phyloP scores from a whole-genome alignment of 2,888 invertebrate species.

The Mylabris sibirica region DNA sequence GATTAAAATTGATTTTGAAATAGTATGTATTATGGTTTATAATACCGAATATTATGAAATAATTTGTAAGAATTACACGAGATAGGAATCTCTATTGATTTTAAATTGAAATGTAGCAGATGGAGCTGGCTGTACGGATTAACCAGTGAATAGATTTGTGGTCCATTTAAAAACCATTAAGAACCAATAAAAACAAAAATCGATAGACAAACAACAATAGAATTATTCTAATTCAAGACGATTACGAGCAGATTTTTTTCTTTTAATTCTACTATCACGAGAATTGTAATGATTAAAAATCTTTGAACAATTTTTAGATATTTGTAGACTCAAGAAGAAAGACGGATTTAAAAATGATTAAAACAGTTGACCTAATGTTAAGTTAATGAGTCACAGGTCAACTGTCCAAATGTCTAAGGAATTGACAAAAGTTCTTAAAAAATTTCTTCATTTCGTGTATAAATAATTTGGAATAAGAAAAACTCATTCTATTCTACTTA shows the following conservation, averaged over 20 bases:
- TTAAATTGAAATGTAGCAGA: not conserved
- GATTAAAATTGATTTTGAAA: not conserved
- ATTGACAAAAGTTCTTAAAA: too few relatives aligned
- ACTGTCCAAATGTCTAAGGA: too few relatives aligned
- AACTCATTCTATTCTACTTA: too few relatives aligned
- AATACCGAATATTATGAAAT: not conserved
- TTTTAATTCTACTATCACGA: not conserved
- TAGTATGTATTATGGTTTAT: not conserved
- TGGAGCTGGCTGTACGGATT: constrained; percentile 1
- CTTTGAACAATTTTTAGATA: not conserved
- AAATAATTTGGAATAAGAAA: too few relatives aligned
- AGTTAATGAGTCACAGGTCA: too few relatives aligned
- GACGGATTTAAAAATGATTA: too few relatives aligned
- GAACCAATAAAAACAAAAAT: not conserved
- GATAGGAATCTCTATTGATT: constrained; percentile 6
- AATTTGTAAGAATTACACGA: not conserved
- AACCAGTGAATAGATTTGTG: not conserved
- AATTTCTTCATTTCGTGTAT: too few relatives aligned
- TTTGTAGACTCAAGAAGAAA: not conserved
- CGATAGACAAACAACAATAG: not conserved
- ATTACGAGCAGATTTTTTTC: not conserved
- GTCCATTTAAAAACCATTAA: not conserved
- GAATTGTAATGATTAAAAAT: too few relatives aligned
- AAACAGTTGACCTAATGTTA: too few relatives aligned
- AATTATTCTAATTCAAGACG: not conserved